Conservation (phyloP, 2,113 vertebrate genomes). For the Seriola aureovittata region DNA sequence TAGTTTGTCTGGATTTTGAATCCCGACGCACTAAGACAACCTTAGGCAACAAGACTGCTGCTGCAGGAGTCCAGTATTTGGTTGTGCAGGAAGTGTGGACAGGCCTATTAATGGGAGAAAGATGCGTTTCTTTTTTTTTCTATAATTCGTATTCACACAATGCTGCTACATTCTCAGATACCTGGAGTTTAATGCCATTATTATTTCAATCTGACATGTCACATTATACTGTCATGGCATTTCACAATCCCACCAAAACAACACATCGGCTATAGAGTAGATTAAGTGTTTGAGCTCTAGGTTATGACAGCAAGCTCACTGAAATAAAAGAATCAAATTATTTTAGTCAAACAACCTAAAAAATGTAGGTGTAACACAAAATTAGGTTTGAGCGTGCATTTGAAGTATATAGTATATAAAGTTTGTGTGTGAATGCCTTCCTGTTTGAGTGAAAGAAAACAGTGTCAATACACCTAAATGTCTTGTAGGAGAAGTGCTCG, state of each 20-base stretch:
- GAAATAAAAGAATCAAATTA: constrained; percentile 11
- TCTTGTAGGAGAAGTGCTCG: neutral
- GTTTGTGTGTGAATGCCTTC: neutral
- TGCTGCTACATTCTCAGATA: constrained; percentile 23
- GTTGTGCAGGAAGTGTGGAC: neutral
- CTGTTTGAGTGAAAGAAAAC: neutral
- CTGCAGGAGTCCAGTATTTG: constrained; percentile 11
- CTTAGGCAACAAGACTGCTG: too few relatives aligned
- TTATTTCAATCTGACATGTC: constrained; percentile 41
- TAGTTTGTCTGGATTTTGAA: neutral
- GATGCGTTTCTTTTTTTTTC: neutral
- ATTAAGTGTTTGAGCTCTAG: constrained; percentile 6
- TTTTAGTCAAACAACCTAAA: neutral
- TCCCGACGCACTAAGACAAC: too few relatives aligned
- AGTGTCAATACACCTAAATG: neutral
- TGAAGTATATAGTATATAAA: neutral
- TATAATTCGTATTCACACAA: neutral
- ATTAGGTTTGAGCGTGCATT: neutral
- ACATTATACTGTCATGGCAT: constrained; percentile 39
- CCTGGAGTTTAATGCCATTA: constrained; percentile 37
- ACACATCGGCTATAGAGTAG: constrained; percentile 9
- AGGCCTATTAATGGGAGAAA: neutral
- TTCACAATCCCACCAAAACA: constrained; percentile 23
- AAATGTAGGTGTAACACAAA: constrained; percentile 3
- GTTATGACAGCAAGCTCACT: constrained; percentile 9